A percentile compares a stretch with the other conserved stretches of the same genome.
Evolutionary conservation across 2,888 invertebrate genomes (phyloP).

Genomic region (Idaea dimidiata): DNA sequence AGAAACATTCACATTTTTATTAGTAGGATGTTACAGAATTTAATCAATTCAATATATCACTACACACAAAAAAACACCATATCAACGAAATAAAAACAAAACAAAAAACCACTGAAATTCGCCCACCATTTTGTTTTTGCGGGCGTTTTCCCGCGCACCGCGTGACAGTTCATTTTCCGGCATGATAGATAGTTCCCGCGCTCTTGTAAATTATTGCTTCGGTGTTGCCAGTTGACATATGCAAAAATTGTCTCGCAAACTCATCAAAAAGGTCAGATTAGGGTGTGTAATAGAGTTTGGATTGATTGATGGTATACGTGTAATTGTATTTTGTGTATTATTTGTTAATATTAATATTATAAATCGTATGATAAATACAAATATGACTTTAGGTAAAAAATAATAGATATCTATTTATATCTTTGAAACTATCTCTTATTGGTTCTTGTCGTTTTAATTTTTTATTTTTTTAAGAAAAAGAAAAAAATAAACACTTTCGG

Average conservation of each 20-base stretch:
- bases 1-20: background rate
- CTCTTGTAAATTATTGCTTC: conserved; percentile 65
- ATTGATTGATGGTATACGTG: conserved; percentile 35
- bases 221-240: conserved; percentile 69
- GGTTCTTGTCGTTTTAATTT: too few relatives aligned
- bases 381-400: background rate
- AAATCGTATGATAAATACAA: background rate
- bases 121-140: conserved; percentile 53
- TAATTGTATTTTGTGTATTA: conserved; percentile 24
- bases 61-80: background rate
- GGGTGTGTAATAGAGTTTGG: conserved; percentile 61
- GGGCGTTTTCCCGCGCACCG: conserved; percentile 56
- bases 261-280: conserved; percentile 71
- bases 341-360: background rate
- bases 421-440: too few relatives aligned
- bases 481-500: too few relatives aligned
- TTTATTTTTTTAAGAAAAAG: too few relatives aligned
- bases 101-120: background rate
- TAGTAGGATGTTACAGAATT: background rate
- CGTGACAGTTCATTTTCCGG: conserved; percentile 76
- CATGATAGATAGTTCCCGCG: conserved; percentile 71
- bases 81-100: background rate
- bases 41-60: background rate
- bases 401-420: background rate
- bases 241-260: conserved; percentile 78